A percentile compares a stretch with the other conserved stretches of the same genome.
Evolutionary conservation across 2,797 vertebrate species (phyloP).

Genomic region (Pipistrellus pygmaeus): DNA sequence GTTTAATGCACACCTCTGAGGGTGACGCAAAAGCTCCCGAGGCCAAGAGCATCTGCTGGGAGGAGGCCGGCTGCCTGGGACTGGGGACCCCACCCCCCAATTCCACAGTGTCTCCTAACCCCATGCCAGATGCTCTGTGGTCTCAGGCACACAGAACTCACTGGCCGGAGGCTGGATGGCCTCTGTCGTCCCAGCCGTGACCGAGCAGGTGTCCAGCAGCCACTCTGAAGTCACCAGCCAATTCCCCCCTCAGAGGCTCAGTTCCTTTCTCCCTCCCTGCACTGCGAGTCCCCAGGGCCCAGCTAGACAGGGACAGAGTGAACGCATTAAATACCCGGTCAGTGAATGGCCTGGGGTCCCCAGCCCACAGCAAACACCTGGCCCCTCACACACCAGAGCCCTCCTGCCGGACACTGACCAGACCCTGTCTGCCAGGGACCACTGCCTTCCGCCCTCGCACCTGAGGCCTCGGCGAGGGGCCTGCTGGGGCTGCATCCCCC

Average conservation of each 20-base stretch:
- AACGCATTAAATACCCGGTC: neutral
- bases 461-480: neutral
- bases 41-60: neutral
- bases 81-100: neutral
- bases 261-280: neutral
- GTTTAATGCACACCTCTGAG: neutral
- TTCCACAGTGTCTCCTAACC: neutral
- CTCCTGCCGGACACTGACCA: neutral
- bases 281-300: neutral
- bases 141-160: neutral
- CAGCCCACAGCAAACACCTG: neutral
- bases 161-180: neutral
- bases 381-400: neutral
- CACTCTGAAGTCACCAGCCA: neutral
- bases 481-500: neutral
- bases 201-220: neutral
- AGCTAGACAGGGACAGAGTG: too few species aligned
- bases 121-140: neutral
- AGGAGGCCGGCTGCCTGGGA: neutral
- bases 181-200: neutral
- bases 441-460: neutral
- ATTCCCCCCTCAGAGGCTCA: neutral
- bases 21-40: accelerated
- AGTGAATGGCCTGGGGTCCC: too few species aligned
- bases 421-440: neutral